A percentile compares a stretch with the other conserved stretches of the same genome.
phyloP scores from a whole-genome alignment of 2,113 vertebrate genomes.

The Vulpes lagopus region DNA sequence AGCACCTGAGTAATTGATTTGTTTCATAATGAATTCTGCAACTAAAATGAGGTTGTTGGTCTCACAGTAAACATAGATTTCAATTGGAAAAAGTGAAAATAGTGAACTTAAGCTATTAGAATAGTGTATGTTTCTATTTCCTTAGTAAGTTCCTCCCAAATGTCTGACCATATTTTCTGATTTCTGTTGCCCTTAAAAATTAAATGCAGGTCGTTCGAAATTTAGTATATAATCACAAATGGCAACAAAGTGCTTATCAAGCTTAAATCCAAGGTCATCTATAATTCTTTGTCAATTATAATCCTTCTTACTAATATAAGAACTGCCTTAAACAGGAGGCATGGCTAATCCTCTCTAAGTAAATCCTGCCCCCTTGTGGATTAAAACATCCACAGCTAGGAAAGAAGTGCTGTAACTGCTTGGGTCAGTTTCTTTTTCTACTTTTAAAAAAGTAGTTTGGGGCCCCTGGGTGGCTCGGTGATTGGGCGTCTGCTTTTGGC shows the following conservation, averaged over 20 bases:
- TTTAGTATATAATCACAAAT: conserved; percentile 13
- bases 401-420: background rate
- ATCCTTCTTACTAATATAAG: background rate
- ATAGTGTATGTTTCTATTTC: conserved; percentile 38
- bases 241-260: background rate
- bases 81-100: conserved; percentile 36
- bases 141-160: conserved; percentile 8
- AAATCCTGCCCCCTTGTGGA: conserved; percentile 82
- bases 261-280: background rate
- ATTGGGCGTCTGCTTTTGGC: no score
- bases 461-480: no score
- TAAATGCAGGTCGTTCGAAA: background rate
- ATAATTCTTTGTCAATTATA: conserved; percentile 10
- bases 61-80: conserved; percentile 21
- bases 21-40: background rate
- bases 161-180: conserved; percentile 1
- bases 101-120: conserved; percentile 14
- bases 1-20: background rate
- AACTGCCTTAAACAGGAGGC: background rate
- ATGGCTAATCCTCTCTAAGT: conserved; percentile 3
- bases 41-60: conserved; percentile 19
- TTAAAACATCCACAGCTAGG: background rate
- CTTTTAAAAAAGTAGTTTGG: background rate
- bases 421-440: background rate
- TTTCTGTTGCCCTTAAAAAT: conserved; percentile 17